Conservation (phyloP, 2,888 invertebrate species). For the Plagiodera versicolora region DNA sequence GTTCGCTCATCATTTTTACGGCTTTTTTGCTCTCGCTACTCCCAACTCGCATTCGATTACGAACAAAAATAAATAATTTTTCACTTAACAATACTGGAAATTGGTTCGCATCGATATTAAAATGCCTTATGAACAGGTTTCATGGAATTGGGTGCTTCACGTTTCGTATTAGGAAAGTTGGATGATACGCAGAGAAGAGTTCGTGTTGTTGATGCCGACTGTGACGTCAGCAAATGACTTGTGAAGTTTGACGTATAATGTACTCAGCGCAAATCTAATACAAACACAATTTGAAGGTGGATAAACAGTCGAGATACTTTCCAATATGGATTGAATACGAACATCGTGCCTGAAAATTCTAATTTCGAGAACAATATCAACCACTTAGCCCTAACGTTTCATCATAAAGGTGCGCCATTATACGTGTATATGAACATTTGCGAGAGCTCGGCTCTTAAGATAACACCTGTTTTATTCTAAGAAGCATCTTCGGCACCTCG, state of each 20-base stretch:
- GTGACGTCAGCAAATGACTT: too few relatives aligned
- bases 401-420: constrained; percentile 19
- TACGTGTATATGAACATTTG: constrained; percentile 24
- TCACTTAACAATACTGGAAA: neutral
- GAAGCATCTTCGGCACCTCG: constrained; percentile 20
- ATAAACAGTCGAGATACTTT: too few relatives aligned
- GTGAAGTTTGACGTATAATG: too few relatives aligned
- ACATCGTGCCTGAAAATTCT: constrained; percentile 10
- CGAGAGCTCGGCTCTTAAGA: constrained; percentile 19
- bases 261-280: too few relatives aligned
- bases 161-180: too few relatives aligned
- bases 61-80: too few relatives aligned
- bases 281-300: too few relatives aligned
- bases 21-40: too few relatives aligned
- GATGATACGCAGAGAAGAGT: too few relatives aligned
- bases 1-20: too few relatives aligned
- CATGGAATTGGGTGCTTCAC: neutral
- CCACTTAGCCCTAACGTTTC: constrained; percentile 12
- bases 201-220: too few relatives aligned
- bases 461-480: constrained; percentile 28
- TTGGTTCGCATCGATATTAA: neutral
- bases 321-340: neutral
- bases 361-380: constrained; percentile 12
- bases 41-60: neutral
- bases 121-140: neutral